Percentiles rank a stretch among this genome's conserved stretches.
phyloP scores from a whole-genome alignment of 2,797 vertebrate species.

The Falco novaeseelandiae region DNA sequence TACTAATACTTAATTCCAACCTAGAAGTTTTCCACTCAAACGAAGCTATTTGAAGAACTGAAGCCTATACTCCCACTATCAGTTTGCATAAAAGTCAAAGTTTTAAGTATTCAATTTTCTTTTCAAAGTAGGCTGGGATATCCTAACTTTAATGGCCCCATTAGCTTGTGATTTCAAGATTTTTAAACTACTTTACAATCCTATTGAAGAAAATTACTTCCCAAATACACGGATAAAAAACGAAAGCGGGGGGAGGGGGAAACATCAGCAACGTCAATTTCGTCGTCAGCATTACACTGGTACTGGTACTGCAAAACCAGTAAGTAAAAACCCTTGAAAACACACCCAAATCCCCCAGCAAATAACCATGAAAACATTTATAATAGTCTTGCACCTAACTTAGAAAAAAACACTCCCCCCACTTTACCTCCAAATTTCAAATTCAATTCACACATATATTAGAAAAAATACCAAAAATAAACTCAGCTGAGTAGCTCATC shows the following conservation, averaged over 20 bases:
- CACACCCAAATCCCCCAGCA: neutral
- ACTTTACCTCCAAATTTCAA: neutral
- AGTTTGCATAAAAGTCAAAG: neutral
- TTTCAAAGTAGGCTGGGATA: neutral
- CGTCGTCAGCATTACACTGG: rapidly evolving
- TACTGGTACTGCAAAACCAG: neutral
- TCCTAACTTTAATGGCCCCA: conserved; percentile 6
- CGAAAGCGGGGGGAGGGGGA: rapidly evolving
- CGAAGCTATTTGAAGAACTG: neutral
- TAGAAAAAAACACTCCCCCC: neutral
- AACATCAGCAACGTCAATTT: neutral
- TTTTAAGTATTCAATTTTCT: neutral
- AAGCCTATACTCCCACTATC: neutral
- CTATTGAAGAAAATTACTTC: neutral
- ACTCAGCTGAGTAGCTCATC: neutral
- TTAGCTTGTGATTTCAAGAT: neutral
- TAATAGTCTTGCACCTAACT: neutral
- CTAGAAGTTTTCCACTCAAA: neutral
- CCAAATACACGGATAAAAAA: neutral
- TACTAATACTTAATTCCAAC: neutral
- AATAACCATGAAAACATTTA: neutral
- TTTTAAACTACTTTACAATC: neutral
- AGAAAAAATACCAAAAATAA: neutral
- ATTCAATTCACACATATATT: neutral
- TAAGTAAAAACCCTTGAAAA: neutral